Percentiles rank a stretch among this genome's conserved stretches.
phyloP scores from a whole-genome alignment of 2,888 invertebrate genomes.

The Eupeodes luniger region DNA sequence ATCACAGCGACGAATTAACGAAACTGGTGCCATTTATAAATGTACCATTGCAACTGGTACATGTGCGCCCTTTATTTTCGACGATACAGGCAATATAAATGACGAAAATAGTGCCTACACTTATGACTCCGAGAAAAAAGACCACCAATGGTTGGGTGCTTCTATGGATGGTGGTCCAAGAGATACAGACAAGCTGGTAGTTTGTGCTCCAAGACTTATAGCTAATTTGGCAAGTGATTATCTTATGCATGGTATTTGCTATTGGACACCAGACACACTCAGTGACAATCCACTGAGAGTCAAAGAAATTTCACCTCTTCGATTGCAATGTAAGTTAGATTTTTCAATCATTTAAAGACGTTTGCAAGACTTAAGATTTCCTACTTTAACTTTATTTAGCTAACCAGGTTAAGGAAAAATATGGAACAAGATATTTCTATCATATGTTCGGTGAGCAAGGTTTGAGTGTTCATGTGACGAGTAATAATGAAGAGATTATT shows the following conservation, averaged over 20 bases:
- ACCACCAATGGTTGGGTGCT: conserved; percentile 85
- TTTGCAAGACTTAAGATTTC: no score
- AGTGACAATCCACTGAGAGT: conserved; percentile 79
- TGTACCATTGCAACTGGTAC: conserved; percentile 81
- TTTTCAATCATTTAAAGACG: neutral
- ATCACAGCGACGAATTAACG: conserved; percentile 82
- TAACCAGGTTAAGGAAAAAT: conserved; percentile 79
- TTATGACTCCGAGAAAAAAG: conserved; percentile 83
- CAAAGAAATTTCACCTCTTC: conserved; percentile 82
- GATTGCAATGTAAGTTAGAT: conserved; percentile 77
- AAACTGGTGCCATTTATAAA: conserved; percentile 86
- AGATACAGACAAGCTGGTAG: conserved; percentile 83
- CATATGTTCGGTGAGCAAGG: conserved; percentile 83
- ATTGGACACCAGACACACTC: conserved; percentile 82
- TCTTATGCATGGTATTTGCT: conserved; percentile 84
- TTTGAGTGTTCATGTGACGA: conserved; percentile 82
- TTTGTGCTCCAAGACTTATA: conserved; percentile 83
- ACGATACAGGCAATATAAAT: conserved; percentile 81
- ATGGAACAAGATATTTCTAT: conserved; percentile 78
- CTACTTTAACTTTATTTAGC: neutral
- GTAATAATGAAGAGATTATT: conserved; percentile 83
- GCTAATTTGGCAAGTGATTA: conserved; percentile 80
- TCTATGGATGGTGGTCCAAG: conserved; percentile 84
- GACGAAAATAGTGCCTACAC: conserved; percentile 80
- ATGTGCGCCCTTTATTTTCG: conserved; percentile 84